phyloP scores from a whole-genome alignment of 2,113 vertebrate species.

The Cyrtonyx montezumae region DNA sequence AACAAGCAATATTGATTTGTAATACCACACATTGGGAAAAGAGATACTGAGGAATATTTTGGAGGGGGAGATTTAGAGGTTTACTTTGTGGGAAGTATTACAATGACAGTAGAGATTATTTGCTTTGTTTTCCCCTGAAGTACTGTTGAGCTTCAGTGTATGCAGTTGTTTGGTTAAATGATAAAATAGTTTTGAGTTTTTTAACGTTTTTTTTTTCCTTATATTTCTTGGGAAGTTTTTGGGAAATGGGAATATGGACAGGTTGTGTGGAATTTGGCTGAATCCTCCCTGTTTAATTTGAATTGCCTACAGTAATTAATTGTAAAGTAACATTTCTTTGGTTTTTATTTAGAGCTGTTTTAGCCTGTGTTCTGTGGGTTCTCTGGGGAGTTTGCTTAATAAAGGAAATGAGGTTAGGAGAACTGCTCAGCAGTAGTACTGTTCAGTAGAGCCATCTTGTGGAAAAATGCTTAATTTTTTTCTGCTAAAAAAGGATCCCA shows the following conservation, averaged over 20 bases:
- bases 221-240: background rate
- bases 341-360: background rate
- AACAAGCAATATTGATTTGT: background rate
- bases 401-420: background rate
- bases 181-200: background rate
- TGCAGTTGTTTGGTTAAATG: background rate
- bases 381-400: background rate
- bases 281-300: background rate
- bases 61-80: background rate
- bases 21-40: background rate
- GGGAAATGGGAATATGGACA: background rate
- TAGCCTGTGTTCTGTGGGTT: background rate
- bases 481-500: background rate
- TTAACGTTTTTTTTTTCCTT: background rate
- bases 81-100: background rate
- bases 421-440: background rate
- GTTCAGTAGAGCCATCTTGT: constrained; percentile 69
- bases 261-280: background rate
- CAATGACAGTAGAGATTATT: background rate
- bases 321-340: background rate
- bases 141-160: background rate
- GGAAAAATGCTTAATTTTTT: constrained; percentile 15
- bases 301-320: background rate
- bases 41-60: background rate
- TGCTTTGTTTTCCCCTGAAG: background rate